A percentile compares a stretch with the other conserved stretches of the same genome.
phyloP scores from a whole-genome alignment of 2,797 vertebrate species.

The Pyrocephalus nanus region DNA sequence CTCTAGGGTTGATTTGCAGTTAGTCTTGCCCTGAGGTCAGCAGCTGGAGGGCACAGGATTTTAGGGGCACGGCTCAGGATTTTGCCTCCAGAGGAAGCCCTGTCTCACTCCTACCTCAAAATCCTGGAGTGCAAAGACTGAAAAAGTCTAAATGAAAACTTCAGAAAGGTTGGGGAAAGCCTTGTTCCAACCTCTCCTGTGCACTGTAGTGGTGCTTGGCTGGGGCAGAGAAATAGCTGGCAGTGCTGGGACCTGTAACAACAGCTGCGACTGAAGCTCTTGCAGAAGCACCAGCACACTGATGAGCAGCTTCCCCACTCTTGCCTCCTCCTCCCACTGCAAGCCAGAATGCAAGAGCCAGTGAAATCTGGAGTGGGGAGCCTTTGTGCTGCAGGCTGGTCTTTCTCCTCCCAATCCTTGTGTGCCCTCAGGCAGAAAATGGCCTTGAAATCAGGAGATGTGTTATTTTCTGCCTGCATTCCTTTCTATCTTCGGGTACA shows the following conservation, averaged over 20 bases:
- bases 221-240: not conserved
- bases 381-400: not conserved
- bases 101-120: not conserved
- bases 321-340: rapidly evolving
- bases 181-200: not conserved
- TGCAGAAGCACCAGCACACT: not conserved
- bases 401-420: not conserved
- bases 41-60: not conserved
- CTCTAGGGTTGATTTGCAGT: not conserved
- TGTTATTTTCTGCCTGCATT: not conserved
- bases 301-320: not conserved
- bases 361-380: not conserved
- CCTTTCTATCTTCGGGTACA: not conserved
- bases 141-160: not conserved
- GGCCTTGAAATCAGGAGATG: not conserved
- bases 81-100: not conserved
- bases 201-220: not conserved
- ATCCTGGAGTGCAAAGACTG: not conserved
- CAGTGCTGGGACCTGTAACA: not conserved
- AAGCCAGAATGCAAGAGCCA: not conserved
- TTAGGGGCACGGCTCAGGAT: not conserved
- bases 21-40: not conserved
- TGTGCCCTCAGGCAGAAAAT: not conserved
- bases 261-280: not conserved
- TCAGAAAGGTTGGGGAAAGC: not conserved